Evolutionary conservation across 1,140 invertebrate genomes (phyloP), one percentile per base, ranked within the genome.

Genomic region (Episyrphus balteatus): DNA sequence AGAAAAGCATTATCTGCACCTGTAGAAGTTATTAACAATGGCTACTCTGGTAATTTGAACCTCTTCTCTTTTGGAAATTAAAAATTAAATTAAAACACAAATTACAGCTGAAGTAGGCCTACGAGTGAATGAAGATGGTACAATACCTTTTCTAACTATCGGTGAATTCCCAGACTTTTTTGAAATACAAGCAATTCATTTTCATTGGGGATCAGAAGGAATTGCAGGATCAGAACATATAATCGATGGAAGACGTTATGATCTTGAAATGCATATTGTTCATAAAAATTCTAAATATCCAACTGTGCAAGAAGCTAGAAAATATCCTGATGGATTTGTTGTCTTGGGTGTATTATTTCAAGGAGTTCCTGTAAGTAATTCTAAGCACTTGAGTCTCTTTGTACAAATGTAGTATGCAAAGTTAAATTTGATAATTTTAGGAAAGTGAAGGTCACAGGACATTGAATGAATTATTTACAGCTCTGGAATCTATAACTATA

Each of bases 241-340:
- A 5, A 49, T 77, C 0, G 70, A 76, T 54, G 68, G 70, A 30
- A 52, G 69, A 11, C 70, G 80, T 54, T 83, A 77, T 57, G 77
- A 84, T 2, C 77, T 87, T 75, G 84, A 93, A 68, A 70, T 92
- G 33, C 89, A 93, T 62, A 82, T 92, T 56, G 88, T 95, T 0
- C 89, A 92, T 66, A 89, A 78, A 58, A 90, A 92, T 55, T 75
- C 73, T 26, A 73, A 74, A 15, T 93, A 89, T 56, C 68, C 67
- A 1, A 74, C 68, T 12, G 70, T 82, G 11, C 58, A 65, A 8
- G 72, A 82, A 43, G 87, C 89, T 1, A 55, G 80, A 2, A 68
- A 77, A 37, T 70, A 83, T 55, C 53, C 63, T 0, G 83, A 89
- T 55, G 90, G 89, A 0, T 68, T 93, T 12, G 75, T 82, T 2